phyloP scores from a whole-genome alignment of 2,113 vertebrate genomes.

The Cnemophilus loriae region DNA sequence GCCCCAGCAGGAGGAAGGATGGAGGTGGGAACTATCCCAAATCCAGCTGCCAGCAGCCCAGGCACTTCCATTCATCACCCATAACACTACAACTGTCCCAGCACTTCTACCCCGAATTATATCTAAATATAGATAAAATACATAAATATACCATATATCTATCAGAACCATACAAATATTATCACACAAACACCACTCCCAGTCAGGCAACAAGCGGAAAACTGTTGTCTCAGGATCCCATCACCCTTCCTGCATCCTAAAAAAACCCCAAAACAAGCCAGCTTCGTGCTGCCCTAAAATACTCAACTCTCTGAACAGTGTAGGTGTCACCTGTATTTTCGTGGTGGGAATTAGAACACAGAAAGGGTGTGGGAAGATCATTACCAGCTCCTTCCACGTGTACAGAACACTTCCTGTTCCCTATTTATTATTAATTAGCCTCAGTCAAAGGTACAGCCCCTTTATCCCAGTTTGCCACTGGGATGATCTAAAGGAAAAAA shows the following conservation, averaged over 20 bases:
- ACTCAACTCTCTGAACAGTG: background rate
- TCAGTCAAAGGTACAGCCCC: background rate
- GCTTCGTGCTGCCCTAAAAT: background rate
- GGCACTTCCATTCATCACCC: background rate
- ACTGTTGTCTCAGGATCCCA: background rate
- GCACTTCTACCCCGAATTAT: background rate
- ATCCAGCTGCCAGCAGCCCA: background rate
- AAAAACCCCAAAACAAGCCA: background rate
- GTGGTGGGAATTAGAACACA: background rate
- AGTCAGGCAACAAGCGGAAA: background rate
- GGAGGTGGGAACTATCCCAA: background rate
- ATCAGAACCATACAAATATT: background rate
- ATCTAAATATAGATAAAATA: background rate
- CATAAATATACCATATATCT: rapidly evolving
- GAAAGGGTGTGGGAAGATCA: background rate
- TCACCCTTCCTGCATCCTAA: background rate
- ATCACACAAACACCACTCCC: background rate
- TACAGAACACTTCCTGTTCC: background rate
- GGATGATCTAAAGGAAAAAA: background rate
- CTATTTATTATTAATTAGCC: background rate
- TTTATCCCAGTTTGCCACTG: background rate
- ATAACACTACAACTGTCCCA: background rate
- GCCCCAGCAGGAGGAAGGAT: background rate
- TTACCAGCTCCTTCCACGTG: background rate
- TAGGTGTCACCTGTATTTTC: background rate